Evolutionary conservation across 1,140 invertebrate species (phyloP), one percentile per base, ranked within the genome.

Genomic region (Diabrotica virgifera): DNA sequence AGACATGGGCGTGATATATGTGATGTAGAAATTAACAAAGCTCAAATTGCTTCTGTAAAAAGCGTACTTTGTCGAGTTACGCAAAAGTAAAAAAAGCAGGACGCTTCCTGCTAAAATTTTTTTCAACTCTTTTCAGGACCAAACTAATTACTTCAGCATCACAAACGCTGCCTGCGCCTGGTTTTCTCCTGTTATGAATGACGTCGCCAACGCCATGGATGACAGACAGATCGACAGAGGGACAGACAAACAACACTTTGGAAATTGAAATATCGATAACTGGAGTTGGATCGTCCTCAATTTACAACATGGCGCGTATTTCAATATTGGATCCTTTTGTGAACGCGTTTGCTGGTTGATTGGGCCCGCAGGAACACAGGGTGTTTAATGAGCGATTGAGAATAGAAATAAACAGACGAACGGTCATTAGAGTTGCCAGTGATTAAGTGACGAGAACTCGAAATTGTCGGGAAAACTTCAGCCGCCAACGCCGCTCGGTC

Each of bases 401-500:
- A 65, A 62, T 46, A 64, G 63, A 62, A 65, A 68, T 62, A 68
- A 65, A 68, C 66, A 64, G 63, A 65, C 63, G 59, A 65, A 54
- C 58, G 66, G 66, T 65, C 63, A 68, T 68, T 68, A 68, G 40
- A 46, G 40, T 46, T 46, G 40, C 40, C 54, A 64, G 59, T 68
- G 59, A 68, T 65, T 65, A 68, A 68, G 66, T 61, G 59, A 46
- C 40, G 40, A 46, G 3, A 46, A 46, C 40, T 46, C 8, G 40
- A 46, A 46, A 46, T 46, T 46, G 40, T 46, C 40, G 40, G 40
- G 8, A 46, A 10, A 46, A 46, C 40, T 46, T 46, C 24, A 24
- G 24, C 24, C 24, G n/a, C 40, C n/a, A 46, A 46, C 40, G n/a
- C 2, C 5, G 40, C 8, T 46, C n/a, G 8, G 40, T 10, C n/a